Evolutionary conservation across 2,888 invertebrate genomes (phyloP), one percentile per base, ranked within the genome.

Genomic region (Mesoligia furuncula): DNA sequence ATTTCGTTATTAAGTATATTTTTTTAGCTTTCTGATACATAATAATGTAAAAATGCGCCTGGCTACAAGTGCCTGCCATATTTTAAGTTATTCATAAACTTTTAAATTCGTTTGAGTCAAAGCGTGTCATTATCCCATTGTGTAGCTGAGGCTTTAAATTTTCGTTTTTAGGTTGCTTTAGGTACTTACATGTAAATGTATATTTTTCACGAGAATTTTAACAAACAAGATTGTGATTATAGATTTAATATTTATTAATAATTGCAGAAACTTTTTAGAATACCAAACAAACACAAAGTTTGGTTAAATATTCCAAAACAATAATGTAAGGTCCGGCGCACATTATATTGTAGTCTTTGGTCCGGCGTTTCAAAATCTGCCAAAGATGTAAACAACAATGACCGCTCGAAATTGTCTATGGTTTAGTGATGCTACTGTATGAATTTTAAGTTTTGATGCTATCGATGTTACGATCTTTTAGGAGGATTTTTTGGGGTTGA

Each of bases 81-180:
- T 73, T 86, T 86, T 86, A 78, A 72, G 86, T 84, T 84, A 83
- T 86, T 86, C 83, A 85, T 83, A 83, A 85, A 82, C 66, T 83
- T 83, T 85, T 73, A 85, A 85, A 85, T 83, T 83, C 83, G 59
- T 85, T 85, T 83, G 77, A 68, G 83, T 77, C 83, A 83, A 85
- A 85, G 70, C 73, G 86, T 85, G 83, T 83, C 83, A 83, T 83
- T 83, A 85, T 59, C 57, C 83, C 67, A 85, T 83, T 82, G 77
- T 67, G 62, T 73, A 42, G 70, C 27, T 11, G 27, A 42, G 59
- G 73, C 31, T 71, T 85, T 67, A 70, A 64, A 77, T 83, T 77
- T 83, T 59, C 20, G 73, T 82, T 73, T 75, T 71, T 66, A 64
- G 70, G 54, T 71, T 75, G 71, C 42, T 75, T 72, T 57, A n/a